These are phyloP conservation scores for Oreochromis grahami DNA, from an alignment of 2,797 vertebrate genomes.

Conservation along the genomic window DNA sequence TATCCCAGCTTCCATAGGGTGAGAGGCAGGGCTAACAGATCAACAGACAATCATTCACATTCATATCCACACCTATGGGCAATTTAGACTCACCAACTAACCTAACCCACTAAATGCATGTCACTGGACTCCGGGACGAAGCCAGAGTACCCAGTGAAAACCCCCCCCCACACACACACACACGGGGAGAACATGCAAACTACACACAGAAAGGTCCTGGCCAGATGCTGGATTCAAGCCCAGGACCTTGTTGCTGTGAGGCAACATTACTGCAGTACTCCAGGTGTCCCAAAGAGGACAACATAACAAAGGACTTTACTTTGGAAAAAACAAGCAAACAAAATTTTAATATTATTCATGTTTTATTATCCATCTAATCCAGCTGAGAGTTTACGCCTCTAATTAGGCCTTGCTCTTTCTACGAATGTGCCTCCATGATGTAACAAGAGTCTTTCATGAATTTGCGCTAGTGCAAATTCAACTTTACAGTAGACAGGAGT, in stretches of 20 bases:
- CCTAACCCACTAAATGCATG: neutral
- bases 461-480: rapidly evolving
- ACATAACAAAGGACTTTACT: neutral
- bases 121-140: neutral
- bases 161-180: rapidly evolving
- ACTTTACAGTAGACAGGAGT: neutral
- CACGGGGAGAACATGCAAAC: neutral
- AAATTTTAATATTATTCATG: neutral
- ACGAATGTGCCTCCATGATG: neutral
- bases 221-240: neutral
- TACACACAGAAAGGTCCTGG: neutral
- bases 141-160: rapidly evolving
- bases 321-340: neutral
- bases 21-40: neutral
- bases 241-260: neutral
- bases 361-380: neutral
- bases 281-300: neutral
- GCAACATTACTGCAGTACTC: neutral
- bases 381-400: neutral
- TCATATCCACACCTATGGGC: neutral
- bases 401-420: neutral
- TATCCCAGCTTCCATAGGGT: rapidly evolving
- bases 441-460: neutral
- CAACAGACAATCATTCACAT: neutral
- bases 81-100: neutral